phyloP scores from a whole-genome alignment of 1,140 invertebrate species.

The Achatina immaculata region DNA sequence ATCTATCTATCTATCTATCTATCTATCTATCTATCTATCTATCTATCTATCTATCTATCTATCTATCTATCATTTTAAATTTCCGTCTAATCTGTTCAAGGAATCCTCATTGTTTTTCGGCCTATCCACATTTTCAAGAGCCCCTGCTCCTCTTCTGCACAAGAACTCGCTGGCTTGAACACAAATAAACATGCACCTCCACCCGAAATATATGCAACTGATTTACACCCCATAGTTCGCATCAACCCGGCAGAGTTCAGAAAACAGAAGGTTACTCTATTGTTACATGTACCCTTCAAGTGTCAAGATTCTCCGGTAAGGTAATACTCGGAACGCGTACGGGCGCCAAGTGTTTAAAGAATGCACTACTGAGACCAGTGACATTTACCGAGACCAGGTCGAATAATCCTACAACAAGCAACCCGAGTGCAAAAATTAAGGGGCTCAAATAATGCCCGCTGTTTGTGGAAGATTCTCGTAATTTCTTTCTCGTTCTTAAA shows the following conservation, averaged over 20 bases:
- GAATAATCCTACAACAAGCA: not conserved
- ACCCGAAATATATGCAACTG: too few relatives aligned
- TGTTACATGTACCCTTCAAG: not conserved
- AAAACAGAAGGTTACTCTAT: not conserved
- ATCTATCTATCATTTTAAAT: not conserved
- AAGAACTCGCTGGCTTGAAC: too few relatives aligned
- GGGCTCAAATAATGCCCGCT: too few relatives aligned
- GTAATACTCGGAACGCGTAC: not conserved
- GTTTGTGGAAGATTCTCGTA: too few relatives aligned
- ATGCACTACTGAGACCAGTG: not conserved
- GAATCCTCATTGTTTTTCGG: too few relatives aligned
- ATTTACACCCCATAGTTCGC: too few relatives aligned
- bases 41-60: slow-evolving; percentile 12
- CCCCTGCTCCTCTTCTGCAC: too few relatives aligned
- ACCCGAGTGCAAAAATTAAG: not conserved
- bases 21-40: not conserved
- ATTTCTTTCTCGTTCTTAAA: too few relatives aligned
- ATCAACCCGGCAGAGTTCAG: too few relatives aligned
- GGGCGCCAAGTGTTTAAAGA: not conserved
- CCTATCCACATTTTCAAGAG: too few relatives aligned
- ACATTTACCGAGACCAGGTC: not conserved
- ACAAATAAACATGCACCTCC: too few relatives aligned
- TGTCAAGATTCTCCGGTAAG: not conserved
- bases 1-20: too few relatives aligned
- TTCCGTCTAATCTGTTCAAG: not conserved